Evolutionary conservation across 2,113 vertebrate genomes (phyloP).

Genomic region (Phalacrocorax aristotelis): DNA sequence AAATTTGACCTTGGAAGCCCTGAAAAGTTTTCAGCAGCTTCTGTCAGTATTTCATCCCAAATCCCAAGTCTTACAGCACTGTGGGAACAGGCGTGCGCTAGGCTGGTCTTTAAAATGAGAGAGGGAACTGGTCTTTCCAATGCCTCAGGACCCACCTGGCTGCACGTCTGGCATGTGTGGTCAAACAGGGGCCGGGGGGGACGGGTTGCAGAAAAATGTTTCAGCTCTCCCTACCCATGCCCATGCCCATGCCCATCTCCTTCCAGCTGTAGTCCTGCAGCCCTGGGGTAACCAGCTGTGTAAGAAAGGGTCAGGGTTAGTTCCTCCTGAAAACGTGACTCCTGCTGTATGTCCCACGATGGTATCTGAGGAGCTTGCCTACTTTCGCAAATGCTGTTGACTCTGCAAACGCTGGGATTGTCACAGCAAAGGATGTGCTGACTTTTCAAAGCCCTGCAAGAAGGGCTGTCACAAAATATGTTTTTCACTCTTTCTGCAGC

Average conservation of each 20-base stretch:
- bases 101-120: not conserved
- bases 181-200: not conserved
- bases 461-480: not conserved
- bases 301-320: not conserved
- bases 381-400: not conserved
- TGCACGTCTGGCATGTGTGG: accelerated
- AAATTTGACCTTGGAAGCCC: not conserved
- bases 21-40: not conserved
- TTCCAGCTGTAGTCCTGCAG: accelerated
- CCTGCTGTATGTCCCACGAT: not conserved
- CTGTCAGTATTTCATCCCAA: not conserved
- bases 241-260: not conserved
- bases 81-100: not conserved
- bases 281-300: not conserved
- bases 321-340: not conserved
- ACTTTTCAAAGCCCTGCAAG: not conserved
- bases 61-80: not conserved
- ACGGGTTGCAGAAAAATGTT: not conserved
- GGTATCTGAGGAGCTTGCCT: not conserved
- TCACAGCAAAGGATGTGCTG: not conserved
- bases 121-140: not conserved
- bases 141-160: not conserved
- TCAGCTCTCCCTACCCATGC: not conserved
- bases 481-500: not conserved
- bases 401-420: not conserved